A percentile compares a stretch with the other conserved stretches of the same genome.
Evolutionary conservation across 2,888 invertebrate species (phyloP).

Genomic region (Cylindroiulus punctatus): DNA sequence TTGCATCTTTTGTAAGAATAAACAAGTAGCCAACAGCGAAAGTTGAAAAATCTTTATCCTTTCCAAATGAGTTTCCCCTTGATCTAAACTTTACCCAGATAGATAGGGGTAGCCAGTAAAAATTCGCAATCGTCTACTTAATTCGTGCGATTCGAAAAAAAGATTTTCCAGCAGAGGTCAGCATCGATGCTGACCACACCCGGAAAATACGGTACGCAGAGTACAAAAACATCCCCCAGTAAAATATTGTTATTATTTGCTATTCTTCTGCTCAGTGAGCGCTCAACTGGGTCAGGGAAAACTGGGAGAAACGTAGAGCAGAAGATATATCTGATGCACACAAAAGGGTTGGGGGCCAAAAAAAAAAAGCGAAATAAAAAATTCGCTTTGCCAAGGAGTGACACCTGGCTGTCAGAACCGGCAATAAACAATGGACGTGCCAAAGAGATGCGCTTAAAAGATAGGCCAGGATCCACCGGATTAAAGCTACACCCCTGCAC

Average conservation of each 20-base stretch:
- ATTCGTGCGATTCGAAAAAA: neutral
- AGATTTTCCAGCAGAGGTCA: slow-evolving; percentile 6
- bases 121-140: neutral
- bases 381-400: neutral
- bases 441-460: slow-evolving; percentile 12
- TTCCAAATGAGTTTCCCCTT: slow-evolving; percentile 16
- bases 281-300: slow-evolving; percentile 17
- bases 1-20: too few species aligned
- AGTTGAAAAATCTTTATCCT: too few species aligned
- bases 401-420: slow-evolving; percentile 19
- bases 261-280: neutral
- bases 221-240: slow-evolving; percentile 26
- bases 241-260: slow-evolving; percentile 13
- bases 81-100: slow-evolving; percentile 32
- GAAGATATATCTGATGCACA: neutral
- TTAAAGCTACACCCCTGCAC: slow-evolving; percentile 3
- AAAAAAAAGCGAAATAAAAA: neutral
- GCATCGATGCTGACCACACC: neutral
- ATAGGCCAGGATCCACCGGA: slow-evolving; percentile 17
- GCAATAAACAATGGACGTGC: neutral
- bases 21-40: too few species aligned
- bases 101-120: neutral
- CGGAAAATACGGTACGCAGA: neutral
- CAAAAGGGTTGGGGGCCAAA: neutral
- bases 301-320: neutral